Evolutionary conservation across 2,888 invertebrate genomes (phyloP), one percentile per base, ranked within the genome.

Genomic region (Pandemis corylana): DNA sequence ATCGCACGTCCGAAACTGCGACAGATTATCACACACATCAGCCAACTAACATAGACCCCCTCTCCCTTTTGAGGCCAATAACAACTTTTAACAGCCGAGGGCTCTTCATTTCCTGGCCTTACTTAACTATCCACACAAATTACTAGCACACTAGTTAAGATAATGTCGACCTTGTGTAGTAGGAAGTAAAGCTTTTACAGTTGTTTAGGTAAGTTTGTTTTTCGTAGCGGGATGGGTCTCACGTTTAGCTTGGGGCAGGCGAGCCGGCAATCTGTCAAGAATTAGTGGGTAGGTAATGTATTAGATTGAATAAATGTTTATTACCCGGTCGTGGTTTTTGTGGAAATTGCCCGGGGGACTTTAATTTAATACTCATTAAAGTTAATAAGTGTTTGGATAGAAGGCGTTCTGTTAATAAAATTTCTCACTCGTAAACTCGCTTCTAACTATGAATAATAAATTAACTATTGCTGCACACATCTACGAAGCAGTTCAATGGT

Each of bases 1-100:
- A 80, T 72, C 75, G 59, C 77, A 78, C 78, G 75, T 70, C 76
- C 78, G 78, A 79, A 82, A 83, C 82, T 80, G 82, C 82, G 82
- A 75, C 81, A 78, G 79, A 80, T 84, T 85, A 87, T 85, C 84
- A 83, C 82, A 80, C 79, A 77, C 76, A 59, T 79, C 65, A 66
- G 36, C 83, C 83, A 82, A 61, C 61, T 13, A 71, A 68, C 63
- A 61, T 28, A 76, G 80, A 82, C 56, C 81, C 28, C 68, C 62
- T 73, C 68, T 46, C 9, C 28, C 36, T 20, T 70, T 67, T 53
- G 44, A n/a, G 36, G 61, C 36, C 69, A 28, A 13, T 61, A 59
- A 51, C 42, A 20, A 51, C n/a, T 64, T 65, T 56, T 49, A 69
- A 64, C 42, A 69, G 15, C 41, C 41, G 51, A 46, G 51, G 46